Conservation (phyloP, 2,797 vertebrate species). For the Coregonus suidteri region DNA sequence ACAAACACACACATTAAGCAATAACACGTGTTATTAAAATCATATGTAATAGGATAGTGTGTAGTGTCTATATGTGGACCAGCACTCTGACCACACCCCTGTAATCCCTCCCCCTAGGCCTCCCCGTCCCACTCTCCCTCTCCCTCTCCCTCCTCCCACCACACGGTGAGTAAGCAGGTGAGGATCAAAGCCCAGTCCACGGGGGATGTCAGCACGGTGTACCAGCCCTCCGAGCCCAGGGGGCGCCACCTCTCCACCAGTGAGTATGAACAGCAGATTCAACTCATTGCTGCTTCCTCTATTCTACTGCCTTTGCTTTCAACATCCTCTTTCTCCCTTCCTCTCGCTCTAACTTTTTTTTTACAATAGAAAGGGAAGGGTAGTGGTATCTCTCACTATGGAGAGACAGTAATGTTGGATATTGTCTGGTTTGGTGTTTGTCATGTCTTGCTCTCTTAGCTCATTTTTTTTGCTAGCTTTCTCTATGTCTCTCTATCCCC, state of each 20-base stretch:
- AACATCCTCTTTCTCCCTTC: background rate
- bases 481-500: background rate
- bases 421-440: background rate
- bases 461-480: background rate
- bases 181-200: slow-evolving; percentile 93
- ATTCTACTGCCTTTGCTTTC: background rate
- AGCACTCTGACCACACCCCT: background rate
- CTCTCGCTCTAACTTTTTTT: background rate
- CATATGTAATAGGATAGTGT: no score
- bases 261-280: slow-evolving; percentile 68
- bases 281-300: slow-evolving; percentile 4
- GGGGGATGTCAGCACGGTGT: slow-evolving; percentile 86
- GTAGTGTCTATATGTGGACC: slow-evolving; percentile 9
- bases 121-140: slow-evolving; percentile 65
- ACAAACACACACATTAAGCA: background rate
- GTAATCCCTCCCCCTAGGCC: slow-evolving; percentile 58
- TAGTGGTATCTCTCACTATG: background rate
- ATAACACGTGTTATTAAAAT: no score
- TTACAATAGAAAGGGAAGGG: background rate
- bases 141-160: slow-evolving; percentile 77
- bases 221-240: slow-evolving; percentile 87
- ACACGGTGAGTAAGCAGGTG: slow-evolving; percentile 87
- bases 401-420: background rate
- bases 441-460: background rate
- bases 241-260: slow-evolving; percentile 92